Evolutionary conservation across 2,888 invertebrate genomes (phyloP), one percentile per base, ranked within the genome.

Genomic region (Biston stratarius): DNA sequence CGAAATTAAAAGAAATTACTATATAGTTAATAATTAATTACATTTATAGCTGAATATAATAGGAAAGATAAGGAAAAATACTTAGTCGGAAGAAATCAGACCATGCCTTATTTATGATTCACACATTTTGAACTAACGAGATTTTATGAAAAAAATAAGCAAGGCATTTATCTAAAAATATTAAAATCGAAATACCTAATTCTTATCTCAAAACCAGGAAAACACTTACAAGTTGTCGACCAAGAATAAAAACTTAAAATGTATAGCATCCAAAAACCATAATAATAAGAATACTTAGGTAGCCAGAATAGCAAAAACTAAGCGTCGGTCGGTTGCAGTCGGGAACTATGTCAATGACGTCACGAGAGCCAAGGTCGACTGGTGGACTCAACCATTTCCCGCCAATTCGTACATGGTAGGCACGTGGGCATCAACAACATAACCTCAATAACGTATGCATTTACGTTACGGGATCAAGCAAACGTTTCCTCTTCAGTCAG

Each of bases 301-400:
- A 38, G 77, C 78, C 77, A 75, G 85, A 84, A 82, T 84, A 81
- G 78, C 78, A 87, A 88, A 89, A 89, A 87, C 83, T 77, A 59
- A 76, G 81, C 77, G 84, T 84, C 84, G 79, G 84, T 84, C 84
- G 79, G 82, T 83, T 88, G 87, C 88, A 89, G 85, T 79, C 86
- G 83, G 90, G 91, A 91, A 92, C 88, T 91, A 92, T 90, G 91
- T 89, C 90, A 91, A 81, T 92, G 92, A 91, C 92, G 92, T 92
- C 87, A 90, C 77, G 83, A 75, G 78, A 73, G 71, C 83, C 92
- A 94, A 93, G 93, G 93, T 83, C 92, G 88, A 85, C 91, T 78
- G 87, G 88, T 88, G 77, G 78, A 83, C 78, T 82, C 81, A 45
- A 79, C 77, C 81, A 71, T 72, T 90, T 93, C 92, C 93, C 93